Percentiles rank a stretch among this genome's conserved stretches.
Evolutionary conservation across 2,797 vertebrate genomes (phyloP).

Genomic region (Odontamblyopus lacepedii): DNA sequence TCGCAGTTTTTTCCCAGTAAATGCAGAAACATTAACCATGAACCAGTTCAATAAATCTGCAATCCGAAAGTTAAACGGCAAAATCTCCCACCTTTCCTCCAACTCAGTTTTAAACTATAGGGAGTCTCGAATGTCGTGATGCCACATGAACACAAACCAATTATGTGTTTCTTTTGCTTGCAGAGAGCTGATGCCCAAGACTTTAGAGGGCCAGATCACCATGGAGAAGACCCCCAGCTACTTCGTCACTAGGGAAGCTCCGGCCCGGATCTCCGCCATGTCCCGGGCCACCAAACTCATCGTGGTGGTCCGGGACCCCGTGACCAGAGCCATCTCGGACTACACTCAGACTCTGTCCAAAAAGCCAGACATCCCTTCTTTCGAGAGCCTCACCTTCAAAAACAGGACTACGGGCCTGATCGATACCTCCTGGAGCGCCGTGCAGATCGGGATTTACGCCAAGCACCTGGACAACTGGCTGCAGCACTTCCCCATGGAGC

Average conservation of each 20-base stretch:
- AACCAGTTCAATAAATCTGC: too few relatives aligned
- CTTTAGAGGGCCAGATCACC: constrained; percentile 92
- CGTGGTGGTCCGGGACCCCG: constrained; percentile 91
- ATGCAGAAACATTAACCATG: too few relatives aligned
- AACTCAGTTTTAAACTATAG: too few relatives aligned
- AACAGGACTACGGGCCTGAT: constrained; percentile 85
- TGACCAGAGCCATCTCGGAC: constrained; percentile 91
- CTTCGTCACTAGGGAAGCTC: constrained; percentile 89
- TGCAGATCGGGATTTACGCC: constrained; percentile 87
- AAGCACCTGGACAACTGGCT: constrained; percentile 88
- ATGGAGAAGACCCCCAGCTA: constrained; percentile 96
- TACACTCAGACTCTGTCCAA: constrained; percentile 89
- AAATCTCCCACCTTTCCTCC: too few relatives aligned
- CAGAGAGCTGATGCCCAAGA: constrained; percentile 91
- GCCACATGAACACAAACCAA: too few relatives aligned
- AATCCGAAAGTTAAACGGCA: too few relatives aligned
- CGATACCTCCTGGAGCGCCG: constrained; percentile 84
- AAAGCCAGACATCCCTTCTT: constrained; percentile 83
- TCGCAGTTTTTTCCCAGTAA: too few relatives aligned
- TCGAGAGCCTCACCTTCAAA: constrained; percentile 84
- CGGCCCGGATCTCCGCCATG: constrained; percentile 87
- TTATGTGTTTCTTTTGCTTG: constrained; percentile 12
- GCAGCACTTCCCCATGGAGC: constrained; percentile 82
- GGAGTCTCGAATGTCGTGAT: too few relatives aligned
- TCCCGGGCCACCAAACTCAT: constrained; percentile 87